Evolutionary conservation across 2,113 vertebrate genomes (phyloP).

Genomic region (Dipodomys stephensi): DNA sequence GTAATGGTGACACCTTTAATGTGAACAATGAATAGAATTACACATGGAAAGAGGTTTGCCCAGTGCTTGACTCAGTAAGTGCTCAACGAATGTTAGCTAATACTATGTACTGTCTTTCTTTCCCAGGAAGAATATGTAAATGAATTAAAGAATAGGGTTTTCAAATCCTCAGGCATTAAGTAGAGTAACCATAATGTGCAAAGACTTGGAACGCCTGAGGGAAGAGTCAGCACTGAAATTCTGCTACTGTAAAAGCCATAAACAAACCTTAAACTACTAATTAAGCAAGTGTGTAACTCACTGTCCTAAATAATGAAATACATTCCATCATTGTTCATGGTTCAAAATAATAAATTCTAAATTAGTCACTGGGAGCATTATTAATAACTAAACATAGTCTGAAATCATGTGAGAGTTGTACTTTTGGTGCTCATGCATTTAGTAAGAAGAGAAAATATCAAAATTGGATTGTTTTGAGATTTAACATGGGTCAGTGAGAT

Average conservation of each 20-base stretch:
- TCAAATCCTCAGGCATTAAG: constrained; percentile 35
- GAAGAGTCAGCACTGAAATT: constrained; percentile 50
- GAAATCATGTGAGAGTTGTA: constrained; percentile 70
- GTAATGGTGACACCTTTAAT: neutral
- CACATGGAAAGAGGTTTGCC: neutral
- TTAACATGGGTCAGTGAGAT: constrained; percentile 5
- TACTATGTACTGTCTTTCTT: neutral
- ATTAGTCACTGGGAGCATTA: constrained; percentile 86
- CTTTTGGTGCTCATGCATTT: constrained; percentile 60
- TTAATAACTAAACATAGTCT: constrained; percentile 84
- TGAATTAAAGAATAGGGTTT: constrained; percentile 51
- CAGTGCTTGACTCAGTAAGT: constrained; percentile 1
- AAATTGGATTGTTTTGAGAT: constrained; percentile 61
- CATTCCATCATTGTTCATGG: constrained; percentile 75
- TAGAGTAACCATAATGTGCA: constrained; percentile 49
- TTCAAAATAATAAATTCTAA: constrained; percentile 86
- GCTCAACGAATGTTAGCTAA: constrained; percentile 50
- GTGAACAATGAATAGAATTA: constrained; percentile 48
- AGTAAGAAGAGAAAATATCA: constrained; percentile 61
- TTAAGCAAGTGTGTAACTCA: constrained; percentile 85
- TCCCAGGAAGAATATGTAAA: constrained; percentile 55
- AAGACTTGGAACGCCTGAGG: constrained; percentile 48
- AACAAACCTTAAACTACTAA: constrained; percentile 84
- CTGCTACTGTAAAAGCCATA: constrained; percentile 70
- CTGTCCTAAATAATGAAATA: constrained; percentile 85